A percentile compares a stretch with the other conserved stretches of the same genome.
phyloP scores from a whole-genome alignment of 2,797 vertebrate genomes.

The Hippopotamyrus pictus region DNA sequence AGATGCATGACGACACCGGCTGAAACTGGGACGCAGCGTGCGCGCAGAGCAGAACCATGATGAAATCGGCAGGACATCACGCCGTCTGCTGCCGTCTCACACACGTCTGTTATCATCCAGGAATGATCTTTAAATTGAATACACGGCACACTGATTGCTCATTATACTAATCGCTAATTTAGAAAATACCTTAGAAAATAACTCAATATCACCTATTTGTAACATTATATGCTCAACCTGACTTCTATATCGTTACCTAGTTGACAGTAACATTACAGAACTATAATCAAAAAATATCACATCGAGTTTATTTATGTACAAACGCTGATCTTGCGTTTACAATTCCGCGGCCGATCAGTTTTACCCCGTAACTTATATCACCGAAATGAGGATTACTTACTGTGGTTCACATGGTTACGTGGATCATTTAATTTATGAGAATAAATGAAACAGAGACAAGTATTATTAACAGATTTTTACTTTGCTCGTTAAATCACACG shows the following conservation, averaged over 20 bases:
- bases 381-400: background rate
- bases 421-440: background rate
- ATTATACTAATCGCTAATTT: background rate
- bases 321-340: background rate
- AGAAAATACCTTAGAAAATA: background rate
- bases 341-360: background rate
- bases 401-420: background rate
- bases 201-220: background rate
- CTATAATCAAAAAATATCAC: background rate
- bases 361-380: background rate
- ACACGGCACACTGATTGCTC: background rate
- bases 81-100: background rate
- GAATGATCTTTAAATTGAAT: background rate
- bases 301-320: background rate
- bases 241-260: background rate
- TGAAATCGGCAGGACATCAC: background rate
- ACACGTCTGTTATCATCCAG: background rate
- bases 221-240: background rate
- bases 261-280: background rate
- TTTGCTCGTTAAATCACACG: background rate
- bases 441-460: background rate
- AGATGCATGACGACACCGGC: slow-evolving; percentile 1
- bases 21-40: background rate
- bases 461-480: background rate
- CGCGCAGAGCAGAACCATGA: background rate